Evolutionary conservation across 2,113 vertebrate species (phyloP).

Genomic region (Ptilonorhynchus violaceus): DNA sequence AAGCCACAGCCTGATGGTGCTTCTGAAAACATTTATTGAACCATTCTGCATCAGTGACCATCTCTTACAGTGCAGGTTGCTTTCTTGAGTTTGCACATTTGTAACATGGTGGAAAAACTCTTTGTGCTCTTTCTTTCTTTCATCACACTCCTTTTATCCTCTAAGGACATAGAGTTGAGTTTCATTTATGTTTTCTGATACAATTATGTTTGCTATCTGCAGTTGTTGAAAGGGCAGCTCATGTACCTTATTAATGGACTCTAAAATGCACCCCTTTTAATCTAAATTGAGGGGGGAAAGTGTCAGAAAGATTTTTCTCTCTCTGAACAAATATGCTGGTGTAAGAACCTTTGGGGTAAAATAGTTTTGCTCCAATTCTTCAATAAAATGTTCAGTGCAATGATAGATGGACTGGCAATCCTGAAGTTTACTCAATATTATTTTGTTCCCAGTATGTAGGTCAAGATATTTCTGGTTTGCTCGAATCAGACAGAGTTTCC

Average conservation of each 20-base stretch:
- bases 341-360: neutral
- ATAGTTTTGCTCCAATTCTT: neutral
- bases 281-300: neutral
- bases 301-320: neutral
- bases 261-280: neutral
- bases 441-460: constrained; percentile 62
- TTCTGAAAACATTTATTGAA: neutral
- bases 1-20: neutral
- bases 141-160: neutral
- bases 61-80: neutral
- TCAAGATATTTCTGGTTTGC: constrained; percentile 63
- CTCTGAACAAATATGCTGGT: neutral
- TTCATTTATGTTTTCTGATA: neutral
- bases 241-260: neutral
- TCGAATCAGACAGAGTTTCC: constrained; percentile 34
- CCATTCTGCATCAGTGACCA: neutral
- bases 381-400: neutral
- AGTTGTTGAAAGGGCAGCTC: neutral
- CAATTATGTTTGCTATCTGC: neutral
- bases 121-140: neutral
- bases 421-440: neutral
- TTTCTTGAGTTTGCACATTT: neutral
- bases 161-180: neutral
- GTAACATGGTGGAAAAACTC: neutral
- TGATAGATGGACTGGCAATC: neutral